Evolutionary conservation across 2,888 invertebrate species (phyloP), one percentile per base, ranked within the genome.

Genomic region (Aporophyla nigra): DNA sequence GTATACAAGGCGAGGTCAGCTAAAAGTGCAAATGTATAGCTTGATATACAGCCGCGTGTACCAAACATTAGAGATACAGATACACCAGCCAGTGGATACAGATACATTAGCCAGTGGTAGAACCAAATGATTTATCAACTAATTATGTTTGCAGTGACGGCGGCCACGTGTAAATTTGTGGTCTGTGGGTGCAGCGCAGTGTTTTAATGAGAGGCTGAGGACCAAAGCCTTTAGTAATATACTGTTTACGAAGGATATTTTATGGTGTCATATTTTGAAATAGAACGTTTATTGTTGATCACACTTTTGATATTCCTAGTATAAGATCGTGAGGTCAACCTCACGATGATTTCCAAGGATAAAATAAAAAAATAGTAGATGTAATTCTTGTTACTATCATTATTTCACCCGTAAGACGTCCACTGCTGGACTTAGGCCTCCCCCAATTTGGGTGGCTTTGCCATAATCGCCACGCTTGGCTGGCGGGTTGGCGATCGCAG

Each of bases 61-160:
- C 9, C 19, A 7, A 51, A 62, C 43, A 63, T 51, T 12, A 56
- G 14, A 49, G 16, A 49, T n/a, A 77, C 27, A 62, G 68, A 19
- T 46, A 78, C 54, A 40, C 6, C 24, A 2, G 19, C 53, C 33
- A 33, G 33, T 33, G 33, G 33, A 33, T 33, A 33, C 33, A 33
- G 33, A 33, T 33, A 33, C 65, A 66, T 62, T 78, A 78, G 54
- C 56, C 51, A 54, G 78, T 10, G 40, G 40, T 53, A 53, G 58
- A 56, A 21, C n/a, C 21, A 46, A 78, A 71, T 78, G 53, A 78
- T 78, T 78, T 54, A 78, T 71, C 40, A 63, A 21, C 43, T 68
- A 68, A 81, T 79, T 68, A 79, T 53, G 12, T 10, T 54, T 21
- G 56, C 73, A 49, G 65, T 5, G 2, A 53, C n/a, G 56, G 33